Evolutionary conservation across 2,113 vertebrate species (phyloP).

Genomic region (Sakesphorus luctuosus): DNA sequence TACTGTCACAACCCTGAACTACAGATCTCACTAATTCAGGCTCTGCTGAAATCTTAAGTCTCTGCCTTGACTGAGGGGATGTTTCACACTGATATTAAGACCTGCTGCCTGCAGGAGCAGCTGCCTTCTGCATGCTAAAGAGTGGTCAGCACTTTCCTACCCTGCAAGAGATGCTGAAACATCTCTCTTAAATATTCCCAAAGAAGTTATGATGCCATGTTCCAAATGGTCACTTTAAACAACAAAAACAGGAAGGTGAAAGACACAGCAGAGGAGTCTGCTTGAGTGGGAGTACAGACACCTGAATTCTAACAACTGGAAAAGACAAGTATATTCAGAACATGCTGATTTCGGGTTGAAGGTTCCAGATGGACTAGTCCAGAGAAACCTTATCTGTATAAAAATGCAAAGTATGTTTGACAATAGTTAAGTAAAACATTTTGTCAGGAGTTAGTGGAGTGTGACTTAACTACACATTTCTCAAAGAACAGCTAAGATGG

Average conservation of each 20-base stretch:
- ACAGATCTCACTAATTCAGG: neutral
- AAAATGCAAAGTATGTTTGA: neutral
- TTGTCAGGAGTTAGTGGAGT: neutral
- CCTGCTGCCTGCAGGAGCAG: neutral
- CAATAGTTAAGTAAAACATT: neutral
- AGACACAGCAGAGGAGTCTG: neutral
- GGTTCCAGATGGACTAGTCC: neutral
- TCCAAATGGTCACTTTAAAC: neutral
- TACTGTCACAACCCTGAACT: neutral
- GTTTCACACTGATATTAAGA: neutral
- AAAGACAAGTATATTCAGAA: neutral
- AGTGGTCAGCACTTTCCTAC: neutral
- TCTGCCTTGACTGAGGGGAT: neutral
- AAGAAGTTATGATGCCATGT: neutral
- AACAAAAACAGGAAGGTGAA: neutral
- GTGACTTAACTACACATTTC: fast-evolving
- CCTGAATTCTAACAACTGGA: neutral
- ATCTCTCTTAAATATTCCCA: neutral
- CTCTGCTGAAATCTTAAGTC: neutral
- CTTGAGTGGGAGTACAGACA: neutral
- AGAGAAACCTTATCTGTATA: neutral
- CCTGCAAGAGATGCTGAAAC: neutral
- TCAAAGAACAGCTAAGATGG: neutral
- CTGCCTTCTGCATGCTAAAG: neutral
- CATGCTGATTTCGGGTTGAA: fast-evolving